A percentile compares a stretch with the other conserved stretches of the same genome.
Evolutionary conservation across 2,113 vertebrate genomes (phyloP).

Genomic region (Synchiropus splendidus): DNA sequence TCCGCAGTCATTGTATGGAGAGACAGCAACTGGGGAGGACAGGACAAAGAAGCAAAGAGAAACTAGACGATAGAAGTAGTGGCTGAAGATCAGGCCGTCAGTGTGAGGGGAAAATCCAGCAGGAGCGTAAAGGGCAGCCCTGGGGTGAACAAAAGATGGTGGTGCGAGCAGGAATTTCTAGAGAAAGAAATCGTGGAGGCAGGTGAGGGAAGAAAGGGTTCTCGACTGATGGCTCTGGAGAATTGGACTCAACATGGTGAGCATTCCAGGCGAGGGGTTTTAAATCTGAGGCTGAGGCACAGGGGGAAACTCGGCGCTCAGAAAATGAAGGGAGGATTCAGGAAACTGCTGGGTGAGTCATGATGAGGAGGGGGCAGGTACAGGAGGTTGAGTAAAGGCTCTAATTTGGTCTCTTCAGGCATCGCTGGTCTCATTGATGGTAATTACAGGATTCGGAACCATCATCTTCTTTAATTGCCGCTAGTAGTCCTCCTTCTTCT

Average conservation of each 20-base stretch:
- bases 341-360: background rate
- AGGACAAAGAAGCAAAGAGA: constrained; percentile 13
- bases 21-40: constrained; percentile 21
- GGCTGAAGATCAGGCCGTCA: constrained; percentile 4
- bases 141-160: constrained; percentile 3
- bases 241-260: background rate
- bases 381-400: constrained; percentile 1
- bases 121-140: constrained; percentile 1
- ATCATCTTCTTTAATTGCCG: too few relatives aligned
- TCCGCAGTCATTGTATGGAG: constrained; percentile 25
- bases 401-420: constrained; percentile 27
- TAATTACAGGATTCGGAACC: constrained; percentile 29
- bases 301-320: too few relatives aligned
- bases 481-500: too few relatives aligned
- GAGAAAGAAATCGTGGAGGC: too few relatives aligned
- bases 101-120: constrained; percentile 4
- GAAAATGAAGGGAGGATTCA: too few relatives aligned
- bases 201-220: background rate
- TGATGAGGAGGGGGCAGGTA: constrained; percentile 8
- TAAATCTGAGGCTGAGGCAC: too few relatives aligned
- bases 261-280: too few relatives aligned
- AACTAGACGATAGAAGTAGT: constrained; percentile 9
- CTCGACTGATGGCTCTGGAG: constrained; percentile 6
- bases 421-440: constrained; percentile 22
- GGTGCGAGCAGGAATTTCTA: constrained; percentile 1